A percentile compares a stretch with the other conserved stretches of the same genome.
These are phyloP conservation scores for Tinea semifulvella DNA, from an alignment of 2,888 invertebrate species.

Conservation along the genomic window DNA sequence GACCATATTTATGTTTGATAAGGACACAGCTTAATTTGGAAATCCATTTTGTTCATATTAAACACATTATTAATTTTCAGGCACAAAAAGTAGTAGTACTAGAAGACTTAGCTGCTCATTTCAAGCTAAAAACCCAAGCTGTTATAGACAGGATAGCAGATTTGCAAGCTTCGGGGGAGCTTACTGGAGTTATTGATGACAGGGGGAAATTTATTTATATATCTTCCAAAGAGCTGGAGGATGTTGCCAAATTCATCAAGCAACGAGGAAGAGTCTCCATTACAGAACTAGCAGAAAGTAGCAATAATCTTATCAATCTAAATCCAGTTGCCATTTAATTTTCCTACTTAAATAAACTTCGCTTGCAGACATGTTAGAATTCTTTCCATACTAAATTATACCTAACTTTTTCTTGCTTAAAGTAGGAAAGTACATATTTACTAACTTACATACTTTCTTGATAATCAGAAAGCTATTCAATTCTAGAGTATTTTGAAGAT, in stretches of 20 bases:
- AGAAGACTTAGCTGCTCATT: slow-evolving; percentile 92
- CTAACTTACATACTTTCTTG: too few species aligned
- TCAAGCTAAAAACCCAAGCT: slow-evolving; percentile 90
- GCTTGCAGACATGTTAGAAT: too few species aligned
- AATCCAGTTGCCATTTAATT: slow-evolving; percentile 59
- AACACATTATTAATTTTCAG: slow-evolving; percentile 52
- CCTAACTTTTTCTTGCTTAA: too few species aligned
- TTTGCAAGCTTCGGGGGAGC: slow-evolving; percentile 79
- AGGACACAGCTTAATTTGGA: too few species aligned
- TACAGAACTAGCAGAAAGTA: slow-evolving; percentile 91
- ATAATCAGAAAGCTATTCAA: too few species aligned
- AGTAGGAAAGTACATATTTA: too few species aligned
- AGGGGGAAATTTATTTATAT: slow-evolving; percentile 99
- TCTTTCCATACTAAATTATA: too few species aligned
- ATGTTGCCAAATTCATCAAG: slow-evolving; percentile 94
- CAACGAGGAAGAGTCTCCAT: slow-evolving; percentile 96
- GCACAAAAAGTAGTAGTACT: slow-evolving; percentile 90
- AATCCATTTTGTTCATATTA: too few species aligned
- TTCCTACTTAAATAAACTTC: neutral
- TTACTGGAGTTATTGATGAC: slow-evolving; percentile 98
- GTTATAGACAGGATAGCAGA: slow-evolving; percentile 88
- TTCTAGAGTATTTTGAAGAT: too few species aligned
- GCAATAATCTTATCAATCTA: slow-evolving; percentile 90
- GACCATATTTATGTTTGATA: too few species aligned
- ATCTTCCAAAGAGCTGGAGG: slow-evolving; percentile 87